phyloP scores from a whole-genome alignment of 30 jellyfish, hydroid and myxozoan genomes.

The Turritopsis dohrnii region DNA sequence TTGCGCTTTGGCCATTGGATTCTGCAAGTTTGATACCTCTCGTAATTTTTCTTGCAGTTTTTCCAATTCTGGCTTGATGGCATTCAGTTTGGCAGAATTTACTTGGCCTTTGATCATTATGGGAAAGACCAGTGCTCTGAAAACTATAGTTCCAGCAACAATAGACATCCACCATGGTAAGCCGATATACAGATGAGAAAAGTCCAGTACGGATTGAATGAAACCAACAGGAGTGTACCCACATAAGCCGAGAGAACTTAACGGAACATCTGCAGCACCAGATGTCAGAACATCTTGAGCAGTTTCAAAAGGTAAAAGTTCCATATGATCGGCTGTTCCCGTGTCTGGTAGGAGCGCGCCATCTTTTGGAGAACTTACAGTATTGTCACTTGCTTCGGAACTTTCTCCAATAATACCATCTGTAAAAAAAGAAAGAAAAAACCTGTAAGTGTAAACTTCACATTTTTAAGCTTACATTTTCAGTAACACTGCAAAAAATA shows the following conservation, averaged over 20 bases:
- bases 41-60: conserved; percentile 65
- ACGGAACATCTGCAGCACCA: conserved; percentile 20
- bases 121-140: conserved; percentile 71
- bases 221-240: conserved; percentile 88
- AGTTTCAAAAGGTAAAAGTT: conserved; percentile 14
- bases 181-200: conserved; percentile 54
- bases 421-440: too few relatives aligned
- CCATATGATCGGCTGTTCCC: neutral
- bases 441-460: too few relatives aligned
- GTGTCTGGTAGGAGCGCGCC: neutral
- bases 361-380: conserved; percentile 50
- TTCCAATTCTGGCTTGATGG: conserved; percentile 79
- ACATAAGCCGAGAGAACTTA: conserved; percentile 57
- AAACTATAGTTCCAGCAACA: conserved; percentile 60
- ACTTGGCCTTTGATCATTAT: conserved; percentile 86
- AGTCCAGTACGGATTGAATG: conserved; percentile 55
- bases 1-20: conserved; percentile 70
- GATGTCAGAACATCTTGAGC: conserved; percentile 20
- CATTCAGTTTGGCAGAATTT: conserved; percentile 70
- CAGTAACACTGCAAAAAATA: too few relatives aligned
- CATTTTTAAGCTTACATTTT: too few relatives aligned
- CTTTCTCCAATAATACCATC: conserved; percentile 26
- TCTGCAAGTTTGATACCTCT: conserved; percentile 69
- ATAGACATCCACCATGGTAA: conserved; percentile 97
- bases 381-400: conserved; percentile 60